Evolutionary conservation across 1,140 invertebrate genomes (phyloP).

Genomic region (Hypsibius dujardini): DNA sequence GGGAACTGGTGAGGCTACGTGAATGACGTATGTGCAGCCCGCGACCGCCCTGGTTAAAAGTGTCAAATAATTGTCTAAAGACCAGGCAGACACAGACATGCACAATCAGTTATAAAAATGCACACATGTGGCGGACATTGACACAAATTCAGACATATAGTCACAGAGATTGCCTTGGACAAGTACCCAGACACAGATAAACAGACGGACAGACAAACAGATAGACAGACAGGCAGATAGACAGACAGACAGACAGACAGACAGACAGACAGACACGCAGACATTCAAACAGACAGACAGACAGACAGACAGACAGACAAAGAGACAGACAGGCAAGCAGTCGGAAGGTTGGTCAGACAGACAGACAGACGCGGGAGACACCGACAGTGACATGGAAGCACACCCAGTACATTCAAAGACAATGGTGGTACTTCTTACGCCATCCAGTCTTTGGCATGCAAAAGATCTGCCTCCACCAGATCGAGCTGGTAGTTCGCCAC

Average conservation of each 20-base stretch:
- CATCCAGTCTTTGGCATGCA: conserved; percentile 31
- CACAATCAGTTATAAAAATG: too few species aligned
- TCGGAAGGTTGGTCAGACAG: too few species aligned
- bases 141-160: neutral
- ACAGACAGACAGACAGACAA: too few species aligned
- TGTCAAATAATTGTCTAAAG: conserved; percentile 16
- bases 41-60: conserved; percentile 35
- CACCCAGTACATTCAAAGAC: neutral
- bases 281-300: too few species aligned
- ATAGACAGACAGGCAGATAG: too few species aligned
- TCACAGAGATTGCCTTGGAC: neutral
- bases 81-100: too few species aligned
- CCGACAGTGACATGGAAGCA: neutral
- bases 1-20: conserved; percentile 43
- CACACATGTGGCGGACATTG: too few species aligned
- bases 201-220: too few species aligned
- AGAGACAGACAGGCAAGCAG: too few species aligned
- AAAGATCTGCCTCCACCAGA: conserved; percentile 36
- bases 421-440: conserved; percentile 26
- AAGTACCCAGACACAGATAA: too few species aligned
- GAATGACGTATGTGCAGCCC: conserved; percentile 39
- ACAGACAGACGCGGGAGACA: neutral
- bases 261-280: too few species aligned
- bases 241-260: too few species aligned
- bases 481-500: conserved; percentile 36